phyloP scores from a whole-genome alignment of 1,140 invertebrate species.

The Caerostris extrusa region DNA sequence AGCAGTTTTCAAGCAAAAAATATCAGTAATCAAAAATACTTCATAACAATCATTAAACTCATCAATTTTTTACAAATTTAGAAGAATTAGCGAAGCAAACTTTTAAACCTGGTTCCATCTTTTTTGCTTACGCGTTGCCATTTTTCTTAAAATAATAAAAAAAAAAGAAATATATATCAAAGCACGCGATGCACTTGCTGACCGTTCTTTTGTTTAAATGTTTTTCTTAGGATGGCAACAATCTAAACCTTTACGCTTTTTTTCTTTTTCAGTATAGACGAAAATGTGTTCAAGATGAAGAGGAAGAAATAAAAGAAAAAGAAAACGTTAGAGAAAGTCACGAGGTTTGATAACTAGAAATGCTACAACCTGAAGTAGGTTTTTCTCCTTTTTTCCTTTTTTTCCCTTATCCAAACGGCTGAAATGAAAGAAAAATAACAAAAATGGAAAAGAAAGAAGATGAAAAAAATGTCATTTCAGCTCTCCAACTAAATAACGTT shows the following conservation, averaged over 20 bases:
- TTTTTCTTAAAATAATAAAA: not conserved
- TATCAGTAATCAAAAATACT: too few relatives aligned
- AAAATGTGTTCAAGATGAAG: not conserved
- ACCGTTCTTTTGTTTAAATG: not conserved
- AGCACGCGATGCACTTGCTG: not conserved
- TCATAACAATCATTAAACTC: too few relatives aligned
- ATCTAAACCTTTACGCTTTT: not conserved
- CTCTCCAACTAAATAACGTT: constrained; percentile 50
- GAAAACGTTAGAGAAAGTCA: constrained; percentile 14
- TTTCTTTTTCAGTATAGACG: not conserved
- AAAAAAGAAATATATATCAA: not conserved
- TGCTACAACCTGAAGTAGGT: not conserved
- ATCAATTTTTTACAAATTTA: too few relatives aligned
- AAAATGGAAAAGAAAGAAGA: constrained; percentile 2
- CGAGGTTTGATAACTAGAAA: not conserved
- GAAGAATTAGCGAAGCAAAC: not conserved
- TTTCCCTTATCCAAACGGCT: not conserved
- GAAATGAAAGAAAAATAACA: not conserved
- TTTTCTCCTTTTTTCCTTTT: not conserved
- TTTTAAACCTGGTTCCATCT: not conserved
- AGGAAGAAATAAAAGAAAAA: not conserved
- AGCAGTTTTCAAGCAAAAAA: too few relatives aligned
- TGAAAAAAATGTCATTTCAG: constrained; percentile 53
- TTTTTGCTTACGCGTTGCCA: not conserved
- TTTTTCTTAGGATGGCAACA: not conserved